phyloP scores from a whole-genome alignment of 2,888 invertebrate genomes.

The Limnephilus auricula region DNA sequence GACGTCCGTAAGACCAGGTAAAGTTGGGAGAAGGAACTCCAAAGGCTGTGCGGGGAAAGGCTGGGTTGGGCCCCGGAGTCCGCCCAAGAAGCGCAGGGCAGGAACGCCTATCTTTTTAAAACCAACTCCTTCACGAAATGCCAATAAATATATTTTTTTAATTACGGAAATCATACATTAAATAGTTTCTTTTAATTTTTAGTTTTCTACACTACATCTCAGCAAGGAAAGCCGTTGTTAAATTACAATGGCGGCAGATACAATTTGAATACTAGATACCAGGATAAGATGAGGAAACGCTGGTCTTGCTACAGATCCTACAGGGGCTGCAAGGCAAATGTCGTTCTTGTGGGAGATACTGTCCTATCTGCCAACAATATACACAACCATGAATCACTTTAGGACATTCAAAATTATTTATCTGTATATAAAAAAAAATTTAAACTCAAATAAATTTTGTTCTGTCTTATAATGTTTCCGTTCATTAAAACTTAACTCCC shows the following conservation, averaged over 20 bases:
- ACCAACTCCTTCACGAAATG: not conserved
- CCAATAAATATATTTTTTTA: not conserved
- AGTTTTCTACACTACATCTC: not conserved
- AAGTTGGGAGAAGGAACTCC: too few species aligned
- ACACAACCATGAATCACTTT: slow-evolving; percentile 29
- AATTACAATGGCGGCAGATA: not conserved
- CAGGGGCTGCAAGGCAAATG: slow-evolving; percentile 26
- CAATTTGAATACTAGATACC: not conserved
- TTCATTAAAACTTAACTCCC: not conserved
- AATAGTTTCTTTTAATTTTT: not conserved
- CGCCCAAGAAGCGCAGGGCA: too few species aligned
- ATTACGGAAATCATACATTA: not conserved
- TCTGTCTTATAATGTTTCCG: not conserved
- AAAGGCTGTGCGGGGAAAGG: too few species aligned
- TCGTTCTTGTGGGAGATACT: not conserved
- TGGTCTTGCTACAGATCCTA: slow-evolving; percentile 20
- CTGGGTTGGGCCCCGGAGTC: too few species aligned
- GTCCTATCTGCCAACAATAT: slow-evolving; percentile 17
- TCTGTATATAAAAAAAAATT: too few species aligned
- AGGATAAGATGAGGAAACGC: not conserved
- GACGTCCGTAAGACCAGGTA: too few species aligned
- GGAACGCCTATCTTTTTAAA: not conserved
- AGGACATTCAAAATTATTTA: not conserved
- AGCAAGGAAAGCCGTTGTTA: not conserved
- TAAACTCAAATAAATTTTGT: not conserved